Percentiles rank a stretch among this genome's conserved stretches.
These are phyloP conservation scores for Cantharis rufa DNA, from an alignment of 2,888 invertebrate species.

Conservation along the genomic window DNA sequence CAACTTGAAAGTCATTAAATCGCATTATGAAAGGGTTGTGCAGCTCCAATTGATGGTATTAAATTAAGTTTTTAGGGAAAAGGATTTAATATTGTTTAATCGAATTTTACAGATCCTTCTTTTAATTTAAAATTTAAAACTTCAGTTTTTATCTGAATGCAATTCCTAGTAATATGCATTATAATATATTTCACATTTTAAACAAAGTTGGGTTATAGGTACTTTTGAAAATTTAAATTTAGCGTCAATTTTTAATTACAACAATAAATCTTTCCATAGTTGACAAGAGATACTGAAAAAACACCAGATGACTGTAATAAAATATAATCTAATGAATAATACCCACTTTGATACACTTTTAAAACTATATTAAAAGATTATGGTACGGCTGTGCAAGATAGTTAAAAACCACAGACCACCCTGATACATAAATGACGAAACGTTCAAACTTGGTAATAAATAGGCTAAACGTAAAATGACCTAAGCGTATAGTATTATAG, in stretches of 20 bases:
- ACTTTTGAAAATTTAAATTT: background rate
- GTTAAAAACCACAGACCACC: background rate
- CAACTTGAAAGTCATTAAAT: slow-evolving; percentile 12
- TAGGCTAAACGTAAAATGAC: slow-evolving; percentile 1
- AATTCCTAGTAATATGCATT: too few relatives aligned
- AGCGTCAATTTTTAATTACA: background rate
- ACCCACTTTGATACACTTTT: background rate
- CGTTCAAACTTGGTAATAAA: background rate
- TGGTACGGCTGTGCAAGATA: background rate
- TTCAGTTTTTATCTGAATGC: too few relatives aligned
- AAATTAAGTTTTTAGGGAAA: background rate
- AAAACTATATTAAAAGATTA: background rate
- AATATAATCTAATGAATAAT: background rate
- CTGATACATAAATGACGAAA: background rate
- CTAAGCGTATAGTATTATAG: slow-evolving; percentile 18
- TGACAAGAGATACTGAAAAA: background rate
- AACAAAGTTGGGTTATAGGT: background rate
- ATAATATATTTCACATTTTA: background rate
- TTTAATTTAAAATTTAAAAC: background rate
- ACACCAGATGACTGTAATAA: background rate
- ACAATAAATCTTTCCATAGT: background rate
- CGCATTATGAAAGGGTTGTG: background rate
- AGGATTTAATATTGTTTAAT: background rate
- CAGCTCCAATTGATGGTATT: background rate
- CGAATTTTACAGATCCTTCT: background rate